Percentiles rank a stretch among this genome's conserved stretches.
phyloP scores from a whole-genome alignment of 1,140 invertebrate species.

The Phymorhynchus buccinoides region DNA sequence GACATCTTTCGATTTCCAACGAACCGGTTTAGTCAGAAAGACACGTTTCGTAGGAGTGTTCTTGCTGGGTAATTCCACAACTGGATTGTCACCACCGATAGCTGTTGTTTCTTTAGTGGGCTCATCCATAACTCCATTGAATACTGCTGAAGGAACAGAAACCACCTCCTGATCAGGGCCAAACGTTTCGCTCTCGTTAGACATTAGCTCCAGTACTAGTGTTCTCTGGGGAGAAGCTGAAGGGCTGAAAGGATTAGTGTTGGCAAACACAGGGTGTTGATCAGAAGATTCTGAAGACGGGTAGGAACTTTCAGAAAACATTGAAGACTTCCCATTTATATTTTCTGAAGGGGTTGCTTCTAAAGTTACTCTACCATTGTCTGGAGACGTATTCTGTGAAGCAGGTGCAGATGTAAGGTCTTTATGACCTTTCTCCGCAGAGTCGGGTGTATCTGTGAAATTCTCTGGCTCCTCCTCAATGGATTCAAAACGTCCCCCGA shows the following conservation, averaged over 20 bases:
- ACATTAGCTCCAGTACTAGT: not conserved
- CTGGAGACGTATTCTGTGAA: not conserved
- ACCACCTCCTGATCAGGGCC: not conserved
- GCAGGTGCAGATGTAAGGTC: not conserved
- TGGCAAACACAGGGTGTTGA: not conserved
- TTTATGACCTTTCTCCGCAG: not conserved
- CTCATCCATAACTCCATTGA: not conserved
- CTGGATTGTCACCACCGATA: not conserved
- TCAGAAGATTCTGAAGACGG: not conserved
- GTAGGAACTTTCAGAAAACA: not conserved
- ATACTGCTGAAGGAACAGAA: not conserved
- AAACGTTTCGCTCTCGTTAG: not conserved
- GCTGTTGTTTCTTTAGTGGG: not conserved
- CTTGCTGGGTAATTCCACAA: not conserved
- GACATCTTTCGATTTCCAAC: not conserved
- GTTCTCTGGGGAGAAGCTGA: not conserved
- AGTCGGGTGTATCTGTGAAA: not conserved
- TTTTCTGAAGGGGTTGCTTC: not conserved
- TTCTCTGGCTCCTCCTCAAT: slow-evolving; percentile 56
- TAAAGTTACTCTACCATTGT: not conserved
- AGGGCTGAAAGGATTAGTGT: not conserved
- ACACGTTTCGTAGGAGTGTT: not conserved
- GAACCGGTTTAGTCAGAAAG: not conserved
- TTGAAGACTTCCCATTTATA: not conserved
- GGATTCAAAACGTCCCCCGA: slow-evolving; percentile 53